Conservation (phyloP, 2,113 vertebrate species). For the Brachirus orientalis region DNA sequence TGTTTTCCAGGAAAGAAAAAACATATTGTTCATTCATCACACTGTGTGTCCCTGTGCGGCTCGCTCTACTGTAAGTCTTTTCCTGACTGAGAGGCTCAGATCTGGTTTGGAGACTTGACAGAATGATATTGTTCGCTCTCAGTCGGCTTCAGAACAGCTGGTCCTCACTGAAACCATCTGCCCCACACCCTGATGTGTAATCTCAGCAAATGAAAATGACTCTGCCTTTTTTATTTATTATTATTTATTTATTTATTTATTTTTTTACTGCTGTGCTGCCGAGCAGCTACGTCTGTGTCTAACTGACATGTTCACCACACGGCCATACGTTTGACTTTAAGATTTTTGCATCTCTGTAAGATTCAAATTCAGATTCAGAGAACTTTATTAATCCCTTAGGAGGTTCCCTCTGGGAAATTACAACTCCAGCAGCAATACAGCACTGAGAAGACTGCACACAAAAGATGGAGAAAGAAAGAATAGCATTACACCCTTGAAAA, state of each 20-base stretch:
- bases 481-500: too few relatives aligned
- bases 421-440: too few relatives aligned
- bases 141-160: conserved; percentile 72
- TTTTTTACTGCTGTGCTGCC: conserved; percentile 33
- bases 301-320: conserved; percentile 23
- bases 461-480: too few relatives aligned
- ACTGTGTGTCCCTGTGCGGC: conserved; percentile 45
- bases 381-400: too few relatives aligned
- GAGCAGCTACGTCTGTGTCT: conserved; percentile 7
- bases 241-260: too few relatives aligned
- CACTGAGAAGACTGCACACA: too few relatives aligned
- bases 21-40: conserved; percentile 71
- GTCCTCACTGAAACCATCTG: conserved; percentile 61
- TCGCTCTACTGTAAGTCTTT: conserved; percentile 57
- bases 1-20: conserved; percentile 54
- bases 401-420: too few relatives aligned
- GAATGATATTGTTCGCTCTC: conserved; percentile 68
- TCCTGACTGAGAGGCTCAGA: conserved; percentile 64
- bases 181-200: conserved; percentile 49
- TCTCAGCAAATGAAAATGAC: conserved; percentile 65
- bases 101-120: conserved; percentile 59
- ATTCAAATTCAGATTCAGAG: too few relatives aligned
- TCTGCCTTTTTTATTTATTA: neutral
- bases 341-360: too few relatives aligned
- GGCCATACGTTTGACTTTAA: too few relatives aligned